phyloP scores from a whole-genome alignment of 2,113 vertebrate species.

The Aramus guarauna region DNA sequence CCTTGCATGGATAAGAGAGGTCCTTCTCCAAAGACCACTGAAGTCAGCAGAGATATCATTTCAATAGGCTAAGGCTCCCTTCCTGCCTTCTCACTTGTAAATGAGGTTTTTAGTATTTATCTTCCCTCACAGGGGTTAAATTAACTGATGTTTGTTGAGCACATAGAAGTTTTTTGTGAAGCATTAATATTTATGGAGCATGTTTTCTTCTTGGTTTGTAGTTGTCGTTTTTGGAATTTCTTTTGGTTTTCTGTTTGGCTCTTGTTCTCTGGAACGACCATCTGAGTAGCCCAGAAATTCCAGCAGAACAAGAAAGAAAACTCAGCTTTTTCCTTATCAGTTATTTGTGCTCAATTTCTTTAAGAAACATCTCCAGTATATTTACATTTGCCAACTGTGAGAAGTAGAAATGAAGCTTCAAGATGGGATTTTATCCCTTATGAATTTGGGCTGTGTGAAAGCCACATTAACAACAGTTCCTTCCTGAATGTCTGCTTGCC shows the following conservation, averaged over 20 bases:
- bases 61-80: background rate
- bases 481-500: conserved; percentile 57
- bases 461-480: background rate
- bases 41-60: background rate
- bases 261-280: background rate
- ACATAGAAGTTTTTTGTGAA: background rate
- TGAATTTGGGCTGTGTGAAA: background rate
- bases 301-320: background rate
- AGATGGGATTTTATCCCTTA: background rate
- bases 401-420: conserved; percentile 3
- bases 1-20: background rate
- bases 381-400: background rate
- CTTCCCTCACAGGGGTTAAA: background rate
- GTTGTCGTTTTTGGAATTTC: background rate
- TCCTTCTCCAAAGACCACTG: background rate
- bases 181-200: background rate
- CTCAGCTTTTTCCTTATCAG: background rate
- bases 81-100: background rate
- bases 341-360: background rate
- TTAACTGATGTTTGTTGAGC: background rate
- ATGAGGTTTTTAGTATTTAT: background rate
- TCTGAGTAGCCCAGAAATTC: background rate
- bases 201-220: background rate
- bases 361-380: background rate
- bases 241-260: background rate